Conservation (phyloP, 2,113 vertebrate genomes). For the Zeus faber region DNA sequence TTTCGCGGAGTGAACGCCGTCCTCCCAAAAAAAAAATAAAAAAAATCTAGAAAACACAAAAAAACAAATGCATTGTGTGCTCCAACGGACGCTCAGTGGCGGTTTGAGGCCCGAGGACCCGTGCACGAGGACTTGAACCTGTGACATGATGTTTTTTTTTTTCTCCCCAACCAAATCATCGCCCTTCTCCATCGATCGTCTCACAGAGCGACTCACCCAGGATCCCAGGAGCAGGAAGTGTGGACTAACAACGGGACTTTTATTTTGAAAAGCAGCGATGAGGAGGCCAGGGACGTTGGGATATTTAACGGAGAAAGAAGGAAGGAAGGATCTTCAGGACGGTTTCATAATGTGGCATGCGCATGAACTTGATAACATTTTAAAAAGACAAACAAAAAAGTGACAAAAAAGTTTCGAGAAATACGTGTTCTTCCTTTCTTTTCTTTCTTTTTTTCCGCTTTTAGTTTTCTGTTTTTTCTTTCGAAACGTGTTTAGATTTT, state of each 20-base stretch:
- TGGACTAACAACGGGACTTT: slow-evolving; percentile 62
- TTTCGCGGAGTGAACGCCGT: slow-evolving; percentile 79
- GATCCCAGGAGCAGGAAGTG: slow-evolving; percentile 44
- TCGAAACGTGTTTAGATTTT: no score
- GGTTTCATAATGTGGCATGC: slow-evolving; percentile 74
- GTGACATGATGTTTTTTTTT: no score
- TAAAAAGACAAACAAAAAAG: slow-evolving; percentile 42
- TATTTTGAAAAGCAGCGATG: slow-evolving; percentile 63
- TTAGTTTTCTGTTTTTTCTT: no score
- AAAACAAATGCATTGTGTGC: slow-evolving; percentile 66
- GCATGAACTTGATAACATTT: slow-evolving; percentile 76
- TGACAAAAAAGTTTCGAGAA: slow-evolving; percentile 32
- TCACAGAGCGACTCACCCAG: slow-evolving; percentile 54
- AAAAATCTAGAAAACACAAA: no score
- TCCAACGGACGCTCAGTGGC: slow-evolving; percentile 65
- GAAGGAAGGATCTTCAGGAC: slow-evolving; percentile 78
- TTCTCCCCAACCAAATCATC: slow-evolving; percentile 64
- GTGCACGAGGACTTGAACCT: no score
- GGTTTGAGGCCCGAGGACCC: no score
- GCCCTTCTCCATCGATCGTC: slow-evolving; percentile 45
- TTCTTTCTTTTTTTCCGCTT: slow-evolving; percentile 44
- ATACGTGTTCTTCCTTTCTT: slow-evolving; percentile 60
- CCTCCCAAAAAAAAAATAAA: no score
- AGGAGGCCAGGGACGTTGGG: slow-evolving; percentile 49
- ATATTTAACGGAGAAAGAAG: no score